These are phyloP conservation scores for Bos javanicus DNA, from an alignment of 2,113 vertebrate species.

Conservation along the genomic window DNA sequence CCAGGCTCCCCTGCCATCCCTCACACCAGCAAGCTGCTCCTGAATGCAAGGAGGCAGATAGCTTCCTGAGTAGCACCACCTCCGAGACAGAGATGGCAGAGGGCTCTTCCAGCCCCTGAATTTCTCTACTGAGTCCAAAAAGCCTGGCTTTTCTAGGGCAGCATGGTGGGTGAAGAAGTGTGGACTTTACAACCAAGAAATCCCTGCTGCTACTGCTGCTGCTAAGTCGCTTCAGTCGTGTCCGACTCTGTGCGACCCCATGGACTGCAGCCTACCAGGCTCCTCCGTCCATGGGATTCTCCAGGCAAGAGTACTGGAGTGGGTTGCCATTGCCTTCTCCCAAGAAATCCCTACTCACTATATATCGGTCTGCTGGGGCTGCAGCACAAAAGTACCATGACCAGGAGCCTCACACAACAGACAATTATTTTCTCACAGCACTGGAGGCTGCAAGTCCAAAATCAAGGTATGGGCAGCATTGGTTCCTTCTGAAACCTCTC, in stretches of 20 bases:
- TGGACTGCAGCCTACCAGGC: no score
- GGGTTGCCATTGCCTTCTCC: no score
- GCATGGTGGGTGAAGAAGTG: background rate
- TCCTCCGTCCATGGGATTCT: no score
- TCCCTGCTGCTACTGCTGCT: no score
- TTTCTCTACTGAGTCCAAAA: background rate
- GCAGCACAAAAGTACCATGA: background rate
- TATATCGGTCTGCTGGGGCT: background rate
- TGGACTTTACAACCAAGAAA: background rate
- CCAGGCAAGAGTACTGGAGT: no score
- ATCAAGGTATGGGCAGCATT: background rate
- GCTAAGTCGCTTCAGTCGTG: no score
- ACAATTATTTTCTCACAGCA: no score
- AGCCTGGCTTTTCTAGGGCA: no score
- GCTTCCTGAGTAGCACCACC: no score
- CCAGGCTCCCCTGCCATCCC: background rate
- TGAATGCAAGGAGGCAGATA: background rate
- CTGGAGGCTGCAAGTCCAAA: background rate
- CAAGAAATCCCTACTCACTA: background rate
- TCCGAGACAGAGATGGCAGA: accelerated
- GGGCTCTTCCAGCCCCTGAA: background rate
- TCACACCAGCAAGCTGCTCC: background rate
- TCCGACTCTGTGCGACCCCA: no score
- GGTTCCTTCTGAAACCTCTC: background rate
- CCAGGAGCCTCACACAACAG: background rate